Conservation (phyloP, 2,113 vertebrate species). For the Recurvirostra avosetta region DNA sequence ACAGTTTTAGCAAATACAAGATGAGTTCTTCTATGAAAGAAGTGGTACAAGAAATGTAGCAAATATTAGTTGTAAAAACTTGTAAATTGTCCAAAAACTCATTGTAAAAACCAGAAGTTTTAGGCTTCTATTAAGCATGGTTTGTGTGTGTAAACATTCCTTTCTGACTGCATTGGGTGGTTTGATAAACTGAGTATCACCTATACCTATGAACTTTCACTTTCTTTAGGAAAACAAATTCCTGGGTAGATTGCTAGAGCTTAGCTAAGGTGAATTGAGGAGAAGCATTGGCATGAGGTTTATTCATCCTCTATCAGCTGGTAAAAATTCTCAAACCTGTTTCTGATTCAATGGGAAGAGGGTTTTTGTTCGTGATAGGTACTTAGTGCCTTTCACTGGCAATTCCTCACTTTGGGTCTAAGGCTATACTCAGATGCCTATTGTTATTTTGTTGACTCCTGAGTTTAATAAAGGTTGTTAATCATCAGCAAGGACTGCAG, state of each 20-base stretch:
- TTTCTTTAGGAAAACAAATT: background rate
- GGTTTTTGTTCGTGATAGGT: background rate
- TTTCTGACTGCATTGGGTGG: background rate
- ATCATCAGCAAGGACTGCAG: background rate
- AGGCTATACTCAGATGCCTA: background rate
- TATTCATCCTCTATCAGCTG: background rate
- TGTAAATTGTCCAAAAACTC: background rate
- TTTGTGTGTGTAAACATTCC: background rate
- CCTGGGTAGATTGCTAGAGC: background rate
- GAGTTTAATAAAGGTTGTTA: background rate
- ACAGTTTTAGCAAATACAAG: background rate
- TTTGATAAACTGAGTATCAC: background rate
- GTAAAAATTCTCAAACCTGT: background rate
- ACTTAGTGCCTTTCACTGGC: background rate
- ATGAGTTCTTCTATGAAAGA: background rate
- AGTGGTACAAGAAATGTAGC: background rate
- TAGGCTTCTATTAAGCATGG: background rate
- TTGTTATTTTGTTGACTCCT: background rate
- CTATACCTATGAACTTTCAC: accelerated
- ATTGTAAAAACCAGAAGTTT: background rate
- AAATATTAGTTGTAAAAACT: background rate
- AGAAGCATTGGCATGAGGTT: background rate
- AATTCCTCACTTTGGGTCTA: background rate
- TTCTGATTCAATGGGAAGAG: background rate
- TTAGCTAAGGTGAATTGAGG: background rate